These are phyloP conservation scores for Colaptes auratus DNA, from an alignment of 2,113 vertebrate species.

Conservation along the genomic window DNA sequence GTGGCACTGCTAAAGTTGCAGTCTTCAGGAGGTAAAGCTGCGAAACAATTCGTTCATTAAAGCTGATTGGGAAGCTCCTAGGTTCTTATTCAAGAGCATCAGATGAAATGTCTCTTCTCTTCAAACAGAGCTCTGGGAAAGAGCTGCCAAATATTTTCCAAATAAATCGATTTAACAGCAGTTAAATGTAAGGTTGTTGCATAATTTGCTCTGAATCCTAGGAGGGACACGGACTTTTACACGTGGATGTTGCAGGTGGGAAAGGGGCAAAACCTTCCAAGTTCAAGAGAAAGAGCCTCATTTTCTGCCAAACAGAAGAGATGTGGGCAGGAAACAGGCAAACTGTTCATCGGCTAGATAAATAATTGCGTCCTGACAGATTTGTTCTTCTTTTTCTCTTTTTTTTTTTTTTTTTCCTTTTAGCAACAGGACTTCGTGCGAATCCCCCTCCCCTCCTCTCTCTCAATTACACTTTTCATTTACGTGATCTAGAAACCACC, in stretches of 20 bases:
- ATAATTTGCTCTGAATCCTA: neutral
- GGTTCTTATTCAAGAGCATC: slow-evolving; percentile 40
- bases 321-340: neutral
- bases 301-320: neutral
- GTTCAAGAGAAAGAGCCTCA: slow-evolving; percentile 11
- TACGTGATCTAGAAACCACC: slow-evolving; percentile 68
- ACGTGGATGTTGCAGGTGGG: neutral
- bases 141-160: slow-evolving; percentile 57
- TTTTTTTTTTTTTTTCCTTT: neutral
- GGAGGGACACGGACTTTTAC: slow-evolving; percentile 1
- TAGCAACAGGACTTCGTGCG: slow-evolving; percentile 40
- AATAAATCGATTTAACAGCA: slow-evolving; percentile 57
- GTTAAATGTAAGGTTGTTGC: slow-evolving; percentile 30
- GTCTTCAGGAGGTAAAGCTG: slow-evolving; percentile 66
- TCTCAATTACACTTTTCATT: slow-evolving; percentile 73
- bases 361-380: slow-evolving; percentile 67
- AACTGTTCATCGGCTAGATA: slow-evolving; percentile 52
- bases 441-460: neutral
- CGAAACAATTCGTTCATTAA: slow-evolving; percentile 75
- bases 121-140: neutral
- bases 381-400: neutral
- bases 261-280: neutral
- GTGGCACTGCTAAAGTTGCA: slow-evolving; percentile 74
- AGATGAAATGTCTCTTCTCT: slow-evolving; percentile 45
- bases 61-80: slow-evolving; percentile 55